phyloP scores from a whole-genome alignment of 1,140 invertebrate genomes.

The Matsumurasca onukii region DNA sequence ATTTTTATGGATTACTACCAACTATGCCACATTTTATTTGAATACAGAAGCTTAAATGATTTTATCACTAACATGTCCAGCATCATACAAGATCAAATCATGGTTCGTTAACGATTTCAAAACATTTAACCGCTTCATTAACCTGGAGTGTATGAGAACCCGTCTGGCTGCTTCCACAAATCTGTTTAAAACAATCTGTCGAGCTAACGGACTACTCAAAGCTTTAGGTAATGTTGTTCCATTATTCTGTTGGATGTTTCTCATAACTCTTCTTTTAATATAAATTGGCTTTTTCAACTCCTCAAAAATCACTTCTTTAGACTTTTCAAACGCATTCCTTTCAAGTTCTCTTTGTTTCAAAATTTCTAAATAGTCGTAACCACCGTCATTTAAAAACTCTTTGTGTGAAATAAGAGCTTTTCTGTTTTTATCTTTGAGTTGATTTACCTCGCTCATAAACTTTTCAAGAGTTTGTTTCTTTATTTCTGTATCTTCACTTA shows the following conservation, averaged over 20 bases:
- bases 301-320: background rate
- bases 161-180: slow-evolving; percentile 5
- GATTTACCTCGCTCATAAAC: slow-evolving; percentile 5
- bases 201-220: background rate
- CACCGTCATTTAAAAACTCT: background rate
- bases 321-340: background rate
- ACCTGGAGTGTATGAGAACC: background rate
- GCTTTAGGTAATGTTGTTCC: background rate
- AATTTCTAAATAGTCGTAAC: background rate
- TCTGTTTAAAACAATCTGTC: slow-evolving; percentile 7
- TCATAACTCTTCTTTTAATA: slow-evolving; percentile 6
- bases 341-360: background rate
- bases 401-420: background rate
- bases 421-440: slow-evolving; percentile 9
- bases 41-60: too few species aligned
- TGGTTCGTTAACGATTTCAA: slow-evolving; percentile 2
- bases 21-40: too few species aligned
- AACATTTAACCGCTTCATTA: background rate
- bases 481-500: background rate
- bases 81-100: background rate
- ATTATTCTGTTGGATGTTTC: background rate
- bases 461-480: background rate
- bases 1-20: too few species aligned
- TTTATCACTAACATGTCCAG: too few species aligned
- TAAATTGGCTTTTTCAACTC: background rate